Evolutionary conservation across 2,113 vertebrate genomes (phyloP).

Genomic region (Hypocryptadius cinnamomeus): DNA sequence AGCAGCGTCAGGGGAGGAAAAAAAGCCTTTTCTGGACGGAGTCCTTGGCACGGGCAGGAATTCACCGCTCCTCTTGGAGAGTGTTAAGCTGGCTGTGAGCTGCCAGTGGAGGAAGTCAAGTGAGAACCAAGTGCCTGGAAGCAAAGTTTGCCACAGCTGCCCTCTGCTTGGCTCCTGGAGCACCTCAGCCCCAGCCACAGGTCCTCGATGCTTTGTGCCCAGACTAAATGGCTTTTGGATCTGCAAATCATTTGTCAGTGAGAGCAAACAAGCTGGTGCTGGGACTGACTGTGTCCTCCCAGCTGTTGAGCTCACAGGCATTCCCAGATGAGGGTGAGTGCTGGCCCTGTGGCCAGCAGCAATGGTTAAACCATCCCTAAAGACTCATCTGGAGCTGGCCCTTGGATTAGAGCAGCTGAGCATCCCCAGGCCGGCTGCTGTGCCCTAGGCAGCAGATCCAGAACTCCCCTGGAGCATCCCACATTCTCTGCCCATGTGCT

Average conservation of each 20-base stretch:
- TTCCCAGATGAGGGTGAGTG: neutral
- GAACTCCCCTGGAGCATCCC: neutral
- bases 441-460: neutral
- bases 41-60: neutral
- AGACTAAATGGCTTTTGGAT: neutral
- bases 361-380: neutral
- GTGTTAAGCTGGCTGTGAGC: neutral
- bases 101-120: slow-evolving; percentile 5
- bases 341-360: too few species aligned
- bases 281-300: neutral
- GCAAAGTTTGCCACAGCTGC: neutral
- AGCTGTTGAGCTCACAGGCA: rapidly evolving
- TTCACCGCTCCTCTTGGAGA: neutral
- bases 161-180: neutral
- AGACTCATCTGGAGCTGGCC: neutral
- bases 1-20: neutral
- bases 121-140: slow-evolving; percentile 7
- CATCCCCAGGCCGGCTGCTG: rapidly evolving
- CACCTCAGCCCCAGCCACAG: neutral
- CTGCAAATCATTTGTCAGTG: neutral
- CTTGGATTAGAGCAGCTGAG: neutral
- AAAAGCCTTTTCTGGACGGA: neutral
- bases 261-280: neutral
- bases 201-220: neutral
- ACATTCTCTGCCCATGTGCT: rapidly evolving